Conservation (phyloP, 2,888 invertebrate species). For the Eutolmus rufibarbis region DNA sequence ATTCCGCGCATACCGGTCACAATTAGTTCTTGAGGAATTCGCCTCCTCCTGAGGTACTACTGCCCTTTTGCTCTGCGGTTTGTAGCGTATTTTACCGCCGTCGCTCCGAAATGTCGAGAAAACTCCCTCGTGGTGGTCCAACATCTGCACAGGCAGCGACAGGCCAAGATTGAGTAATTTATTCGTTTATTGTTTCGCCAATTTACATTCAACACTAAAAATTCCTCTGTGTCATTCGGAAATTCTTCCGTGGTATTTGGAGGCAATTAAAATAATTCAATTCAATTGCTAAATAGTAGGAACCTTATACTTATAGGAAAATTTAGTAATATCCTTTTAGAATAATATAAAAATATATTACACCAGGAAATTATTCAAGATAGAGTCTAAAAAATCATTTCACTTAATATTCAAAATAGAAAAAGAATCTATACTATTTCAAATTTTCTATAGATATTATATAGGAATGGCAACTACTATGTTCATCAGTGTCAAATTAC, state of each 20-base stretch:
- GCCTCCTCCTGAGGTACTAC: constrained; percentile 5
- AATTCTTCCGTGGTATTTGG: constrained; percentile 1
- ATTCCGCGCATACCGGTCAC: constrained; percentile 46
- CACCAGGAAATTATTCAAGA: no score
- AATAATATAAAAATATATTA: not conserved
- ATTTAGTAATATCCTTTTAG: not conserved
- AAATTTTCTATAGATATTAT: no score
- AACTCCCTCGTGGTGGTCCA: constrained; percentile 33
- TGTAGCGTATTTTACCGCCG: constrained; percentile 27
- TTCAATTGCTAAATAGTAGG: not conserved
- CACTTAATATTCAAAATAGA: no score
- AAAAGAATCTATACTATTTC: no score
- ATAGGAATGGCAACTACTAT: no score
- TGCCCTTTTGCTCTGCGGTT: not conserved
- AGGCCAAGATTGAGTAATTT: constrained; percentile 44
- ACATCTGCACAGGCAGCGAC: constrained; percentile 1
- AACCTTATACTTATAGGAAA: no score
- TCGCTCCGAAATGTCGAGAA: constrained; percentile 24
- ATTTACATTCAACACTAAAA: constrained; percentile 26
- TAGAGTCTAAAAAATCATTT: no score
- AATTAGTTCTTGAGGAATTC: constrained; percentile 47
- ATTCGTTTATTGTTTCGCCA: constrained; percentile 44
- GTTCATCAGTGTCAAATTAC: no score
- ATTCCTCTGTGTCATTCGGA: constrained; percentile 12
- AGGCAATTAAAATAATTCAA: constrained; percentile 7